Evolutionary conservation across 2,888 invertebrate species (phyloP), one percentile per base, ranked within the genome.

Genomic region (Dolichomitus sp.): DNA sequence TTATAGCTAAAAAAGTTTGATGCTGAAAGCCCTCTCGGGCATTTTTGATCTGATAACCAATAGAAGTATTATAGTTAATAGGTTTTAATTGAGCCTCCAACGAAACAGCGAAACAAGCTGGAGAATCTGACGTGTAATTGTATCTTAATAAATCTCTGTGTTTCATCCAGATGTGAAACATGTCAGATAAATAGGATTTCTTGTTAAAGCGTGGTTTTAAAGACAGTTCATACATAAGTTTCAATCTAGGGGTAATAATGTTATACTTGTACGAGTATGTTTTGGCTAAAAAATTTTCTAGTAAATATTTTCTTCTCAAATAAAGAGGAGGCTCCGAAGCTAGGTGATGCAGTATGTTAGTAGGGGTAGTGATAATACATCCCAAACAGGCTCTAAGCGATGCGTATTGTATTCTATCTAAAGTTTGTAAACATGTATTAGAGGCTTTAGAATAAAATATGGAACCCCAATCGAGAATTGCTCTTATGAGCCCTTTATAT

Each of bases 401-500:
- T 0, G 12, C 11, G 11, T 12, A 42, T 42, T 42, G 42, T 6
- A 42, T 42, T 42, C 42, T 42, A 42, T 42, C 42, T 12, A 42
- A 12, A 11, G 42, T 42, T 11, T 6, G 12, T 4, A 42, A 14
- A 11, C 17, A n/a, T 2, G 33, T 52, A 30, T n/a, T 3, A 52
- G 70, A 5, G 2, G 65, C 54, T 54, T 78, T 33, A 1, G 37
- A 9, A 27, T 72, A 78, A 12, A 52, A 37, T 19, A 33, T 11
- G 0, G 61, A 78, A 4, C 78, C 78, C 78, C 78, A 78, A 12
- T 78, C 70, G 1, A 65, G 5, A 4, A 50, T 70, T 4, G 61
- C 61, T 50, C 70, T 78, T 4, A 63, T 40, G 9, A 70, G 33
- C 4, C 70, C 70, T 14, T 78, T 70, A 19, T 69, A 77, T 0